Percentiles rank a stretch among this genome's conserved stretches.
These are phyloP conservation scores for Galleria mellonella DNA, from an alignment of 1,140 invertebrate genomes.

Conservation along the genomic window DNA sequence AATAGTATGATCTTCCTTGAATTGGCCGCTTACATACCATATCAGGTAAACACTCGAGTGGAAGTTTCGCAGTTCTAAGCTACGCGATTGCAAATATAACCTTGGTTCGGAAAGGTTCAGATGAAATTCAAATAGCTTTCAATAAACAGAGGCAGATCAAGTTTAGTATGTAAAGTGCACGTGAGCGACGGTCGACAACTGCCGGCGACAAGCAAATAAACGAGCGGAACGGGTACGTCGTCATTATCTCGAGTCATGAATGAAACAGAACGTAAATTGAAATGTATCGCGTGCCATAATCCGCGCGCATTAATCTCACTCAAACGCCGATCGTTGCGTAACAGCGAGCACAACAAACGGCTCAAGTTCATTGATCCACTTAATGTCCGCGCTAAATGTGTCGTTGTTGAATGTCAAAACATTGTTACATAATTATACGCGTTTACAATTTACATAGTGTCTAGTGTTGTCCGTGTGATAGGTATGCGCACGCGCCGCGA, in stretches of 20 bases:
- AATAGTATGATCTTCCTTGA: constrained; percentile 54
- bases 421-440: constrained; percentile 64
- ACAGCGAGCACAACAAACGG: constrained; percentile 52
- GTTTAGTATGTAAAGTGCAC: constrained; percentile 26
- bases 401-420: constrained; percentile 70
- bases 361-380: constrained; percentile 74
- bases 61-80: background rate
- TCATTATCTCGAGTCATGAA: constrained; percentile 69
- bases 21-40: constrained; percentile 14
- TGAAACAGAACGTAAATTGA: constrained; percentile 72
- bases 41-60: too few relatives aligned
- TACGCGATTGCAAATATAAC: background rate
- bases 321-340: constrained; percentile 67
- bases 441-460: constrained; percentile 49
- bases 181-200: constrained; percentile 25
- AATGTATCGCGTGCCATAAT: constrained; percentile 73
- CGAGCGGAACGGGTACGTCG: constrained; percentile 53
- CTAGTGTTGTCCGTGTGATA: background rate
- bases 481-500: constrained; percentile 26
- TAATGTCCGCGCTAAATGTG: constrained; percentile 67
- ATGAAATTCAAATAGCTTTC: background rate
- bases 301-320: constrained; percentile 71
- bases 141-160: constrained; percentile 10
- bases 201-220: constrained; percentile 47
- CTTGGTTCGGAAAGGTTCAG: background rate